Base-by-base conservation (phyloP, 2,113 vertebrate genomes). In the Misgurnus mizolepis region DNA sequence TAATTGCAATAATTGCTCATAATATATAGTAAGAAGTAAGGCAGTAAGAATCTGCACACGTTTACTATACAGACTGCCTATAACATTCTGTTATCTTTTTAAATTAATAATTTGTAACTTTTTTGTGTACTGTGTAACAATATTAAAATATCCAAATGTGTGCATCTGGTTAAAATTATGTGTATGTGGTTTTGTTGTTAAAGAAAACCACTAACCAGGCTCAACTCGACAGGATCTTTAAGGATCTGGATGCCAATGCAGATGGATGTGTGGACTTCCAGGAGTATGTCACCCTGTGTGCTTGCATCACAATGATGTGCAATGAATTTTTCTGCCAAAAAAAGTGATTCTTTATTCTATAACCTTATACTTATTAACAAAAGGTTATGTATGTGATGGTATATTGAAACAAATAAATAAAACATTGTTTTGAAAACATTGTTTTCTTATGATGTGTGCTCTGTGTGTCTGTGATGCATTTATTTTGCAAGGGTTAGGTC, bases 261-360 rank as follows among this genome's bases (percentile, higher is more conserved):
- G 89, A 90, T 81, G 88, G 91, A 47, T 70, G 9, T 0, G 91
- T 94, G 81, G 92, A 93, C 83, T 93, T 94, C 75, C 5, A 60
- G 0, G 93, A 94, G 87, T 94, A 85, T 9, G 58, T 85, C 76
- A 87, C 1, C 6, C 3, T 93, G 78, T 55, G 93, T 22, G 47
- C 56, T 49, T 82, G 79, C 80, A 56, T 93, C 67, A 89, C 91
- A 39, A 43, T 83, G 72, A 4, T 91, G 49, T 91, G 89, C 87
- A 83, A 91, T 12, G 89, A 91, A 0, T 82, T 69, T 85, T 90
- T 91, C 6, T 0, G 22, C 22, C 14, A 1, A 61, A 6, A 76
- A 34, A 4, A 45, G 17, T 14, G 8, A 43, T 11, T 68, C 14
- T 18, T 62, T 8, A 10, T 6, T 43, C 27, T 27, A 22, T 50